Evolutionary conservation across 2,797 vertebrate genomes (phyloP), one percentile per base, ranked within the genome.

Genomic region (Anolis apletophallus): DNA sequence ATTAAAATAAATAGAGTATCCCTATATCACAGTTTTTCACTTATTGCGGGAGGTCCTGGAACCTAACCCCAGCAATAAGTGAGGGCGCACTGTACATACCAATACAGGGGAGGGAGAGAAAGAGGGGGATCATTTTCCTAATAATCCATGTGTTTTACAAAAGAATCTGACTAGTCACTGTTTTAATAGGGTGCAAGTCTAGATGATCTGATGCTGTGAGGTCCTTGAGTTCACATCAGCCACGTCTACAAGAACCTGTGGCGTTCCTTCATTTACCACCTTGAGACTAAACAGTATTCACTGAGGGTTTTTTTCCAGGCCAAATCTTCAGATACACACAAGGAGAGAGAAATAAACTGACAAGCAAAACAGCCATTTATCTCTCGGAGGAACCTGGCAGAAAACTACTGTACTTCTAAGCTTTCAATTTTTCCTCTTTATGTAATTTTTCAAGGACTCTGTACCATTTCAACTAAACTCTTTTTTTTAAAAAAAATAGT

Each of bases 231-330:
- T 72, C 0, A 0, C 0, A 64, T 80, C 84, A 81, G 88, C 76
- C 57, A 84, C 75, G 87, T 0, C 0, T 4, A 50, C 61, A 83
- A 80, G 83, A n/a, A 88, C 74, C 0, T 0, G 80, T 87, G 75
- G 2, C 64, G 21, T 80, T 88, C 82, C 85, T 82, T 80, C 36
- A 32, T 76, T 86, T 89, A 73, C 83, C 84, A 29, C 72, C 74
- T 72, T 77, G 75, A 94, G 89, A 90, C 91, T 90, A 88, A 94
- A 93, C 89, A 88, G 54, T 0, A 72, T 80, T 32, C 87, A 68
- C 4, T 0, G 0, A 90, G 87, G 87, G 79, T 67, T 13, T 0
- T 0, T 64, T 11, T 0, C 0, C 75, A 81, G 67, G 90, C 32
- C 78, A 54, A 83, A 73, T 52, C 13, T 0, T 6, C 36, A 34